phyloP scores from a whole-genome alignment of 1,140 invertebrate species.

The Pseudomyrmex pallidus region DNA sequence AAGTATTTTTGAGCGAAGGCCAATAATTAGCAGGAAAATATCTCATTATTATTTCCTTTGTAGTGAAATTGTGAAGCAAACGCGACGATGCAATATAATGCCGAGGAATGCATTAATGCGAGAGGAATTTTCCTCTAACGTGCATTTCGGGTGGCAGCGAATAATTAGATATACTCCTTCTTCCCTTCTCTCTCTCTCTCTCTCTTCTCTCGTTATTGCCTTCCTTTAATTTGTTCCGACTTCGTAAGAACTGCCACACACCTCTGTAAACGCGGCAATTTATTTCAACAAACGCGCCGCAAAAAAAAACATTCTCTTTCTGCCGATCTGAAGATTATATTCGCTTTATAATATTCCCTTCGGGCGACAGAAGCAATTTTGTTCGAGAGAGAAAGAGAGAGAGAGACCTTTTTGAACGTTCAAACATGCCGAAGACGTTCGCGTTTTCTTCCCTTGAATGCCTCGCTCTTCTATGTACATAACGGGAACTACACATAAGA shows the following conservation, averaged over 20 bases:
- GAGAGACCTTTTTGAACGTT: constrained; percentile 20
- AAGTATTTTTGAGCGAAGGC: background rate
- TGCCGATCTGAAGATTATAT: constrained; percentile 37
- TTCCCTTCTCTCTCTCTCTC: too few relatives aligned
- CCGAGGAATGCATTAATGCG: constrained; percentile 42
- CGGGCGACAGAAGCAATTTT: constrained; percentile 57
- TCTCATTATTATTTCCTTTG: constrained; percentile 38
- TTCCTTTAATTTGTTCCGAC: constrained; percentile 42
- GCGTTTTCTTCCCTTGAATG: constrained; percentile 21
- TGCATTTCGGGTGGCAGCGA: constrained; percentile 15
- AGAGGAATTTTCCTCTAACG: constrained; percentile 46
- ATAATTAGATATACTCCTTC: constrained; percentile 25
- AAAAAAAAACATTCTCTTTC: constrained; percentile 17
- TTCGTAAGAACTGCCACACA: constrained; percentile 6
- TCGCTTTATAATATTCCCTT: constrained; percentile 50
- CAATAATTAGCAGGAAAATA: constrained; percentile 39
- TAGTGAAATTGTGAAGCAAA: constrained; percentile 7
- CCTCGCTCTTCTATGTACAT: background rate
- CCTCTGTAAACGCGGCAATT: constrained; percentile 26
- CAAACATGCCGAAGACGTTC: constrained; percentile 54
- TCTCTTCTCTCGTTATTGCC: background rate
- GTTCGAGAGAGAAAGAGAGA: background rate
- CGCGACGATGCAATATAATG: constrained; percentile 20
- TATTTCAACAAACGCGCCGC: constrained; percentile 25
- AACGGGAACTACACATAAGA: background rate